Conservation (phyloP, 2,113 vertebrate genomes). For the Turnix velox region DNA sequence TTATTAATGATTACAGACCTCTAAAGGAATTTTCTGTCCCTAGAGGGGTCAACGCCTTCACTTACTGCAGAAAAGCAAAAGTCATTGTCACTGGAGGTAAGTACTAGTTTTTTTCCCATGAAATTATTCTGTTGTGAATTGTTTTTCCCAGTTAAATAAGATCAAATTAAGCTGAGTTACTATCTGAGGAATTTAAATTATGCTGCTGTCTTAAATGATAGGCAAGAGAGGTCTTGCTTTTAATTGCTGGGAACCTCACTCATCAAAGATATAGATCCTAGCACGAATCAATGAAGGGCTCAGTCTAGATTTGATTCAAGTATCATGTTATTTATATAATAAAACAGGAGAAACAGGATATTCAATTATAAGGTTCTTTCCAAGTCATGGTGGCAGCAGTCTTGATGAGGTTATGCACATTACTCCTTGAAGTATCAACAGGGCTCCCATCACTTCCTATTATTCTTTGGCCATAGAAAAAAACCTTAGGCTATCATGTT, state of each 20-base stretch:
- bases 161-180: not conserved
- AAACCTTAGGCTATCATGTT: not conserved
- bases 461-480: not conserved
- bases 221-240: not conserved
- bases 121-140: not conserved
- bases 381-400: not conserved
- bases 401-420: not conserved
- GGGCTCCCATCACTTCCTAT: not conserved
- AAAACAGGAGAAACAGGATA: not conserved
- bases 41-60: slow-evolving; percentile 71
- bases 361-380: not conserved
- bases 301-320: not conserved
- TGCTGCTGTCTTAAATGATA: not conserved
- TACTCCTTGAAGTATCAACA: not conserved
- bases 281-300: not conserved
- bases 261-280: not conserved
- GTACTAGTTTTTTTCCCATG: not conserved
- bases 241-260: not conserved
- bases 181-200: not conserved
- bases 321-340: not conserved
- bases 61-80: slow-evolving; percentile 73
- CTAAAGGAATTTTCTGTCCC: slow-evolving; percentile 74
- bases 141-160: not conserved
- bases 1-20: slow-evolving; percentile 58
- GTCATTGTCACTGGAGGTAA: slow-evolving; percentile 74